Conservation (phyloP, 1,140 invertebrate genomes). For the Zelostemma sp. region DNA sequence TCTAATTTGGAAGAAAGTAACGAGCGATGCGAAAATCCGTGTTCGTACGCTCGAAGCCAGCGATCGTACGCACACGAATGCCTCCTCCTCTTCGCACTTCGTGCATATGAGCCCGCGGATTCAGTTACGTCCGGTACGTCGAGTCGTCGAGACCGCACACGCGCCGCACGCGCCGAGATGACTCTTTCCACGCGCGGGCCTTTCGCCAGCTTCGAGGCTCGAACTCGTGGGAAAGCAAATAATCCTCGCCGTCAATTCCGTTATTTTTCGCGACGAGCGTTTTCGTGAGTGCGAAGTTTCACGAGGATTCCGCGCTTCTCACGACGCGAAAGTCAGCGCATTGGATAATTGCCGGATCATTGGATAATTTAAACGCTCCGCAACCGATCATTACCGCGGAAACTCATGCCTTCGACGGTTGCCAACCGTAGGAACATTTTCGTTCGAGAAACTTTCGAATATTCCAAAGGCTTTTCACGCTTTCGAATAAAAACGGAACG, state of each 20-base stretch:
- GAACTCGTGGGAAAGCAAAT: slow-evolving; percentile 1
- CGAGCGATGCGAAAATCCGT: too few relatives aligned
- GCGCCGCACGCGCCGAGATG: slow-evolving; percentile 19
- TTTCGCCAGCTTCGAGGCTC: slow-evolving; percentile 6
- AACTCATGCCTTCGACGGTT: too few relatives aligned
- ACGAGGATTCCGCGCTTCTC: too few relatives aligned
- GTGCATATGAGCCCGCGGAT: slow-evolving; percentile 37
- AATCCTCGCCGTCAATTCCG: too few relatives aligned
- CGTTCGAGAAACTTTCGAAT: too few relatives aligned
- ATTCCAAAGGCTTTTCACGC: too few relatives aligned
- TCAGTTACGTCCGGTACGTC: slow-evolving; percentile 65
- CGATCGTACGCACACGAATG: neutral
- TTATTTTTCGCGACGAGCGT: too few relatives aligned
- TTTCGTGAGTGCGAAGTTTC: neutral
- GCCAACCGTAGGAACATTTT: too few relatives aligned
- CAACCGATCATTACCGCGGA: too few relatives aligned
- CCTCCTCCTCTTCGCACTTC: neutral
- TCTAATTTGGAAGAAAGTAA: too few relatives aligned
- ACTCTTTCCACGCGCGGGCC: slow-evolving; percentile 4
- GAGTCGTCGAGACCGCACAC: slow-evolving; percentile 52
- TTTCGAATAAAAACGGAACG: too few relatives aligned
- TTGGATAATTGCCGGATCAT: neutral
- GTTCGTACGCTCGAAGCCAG: neutral
- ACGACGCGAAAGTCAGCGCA: too few relatives aligned
- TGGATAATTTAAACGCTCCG: neutral